A percentile compares a stretch with the other conserved stretches of the same genome.
Conservation (phyloP, 2,888 invertebrate genomes). For the Psylliodes chrysocephalus region DNA sequence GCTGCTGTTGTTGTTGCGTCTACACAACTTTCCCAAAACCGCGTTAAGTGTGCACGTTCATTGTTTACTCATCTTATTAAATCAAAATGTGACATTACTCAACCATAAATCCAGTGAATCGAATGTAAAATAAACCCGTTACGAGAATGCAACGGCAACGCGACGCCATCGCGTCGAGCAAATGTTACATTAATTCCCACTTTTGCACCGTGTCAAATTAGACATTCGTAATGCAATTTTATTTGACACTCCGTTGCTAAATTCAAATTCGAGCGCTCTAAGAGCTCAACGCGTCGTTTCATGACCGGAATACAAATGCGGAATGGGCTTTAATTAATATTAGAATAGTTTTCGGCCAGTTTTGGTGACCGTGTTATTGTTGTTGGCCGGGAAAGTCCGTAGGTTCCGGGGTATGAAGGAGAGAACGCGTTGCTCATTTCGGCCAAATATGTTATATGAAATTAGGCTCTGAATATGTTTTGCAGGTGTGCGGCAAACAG, state of each 20-base stretch:
- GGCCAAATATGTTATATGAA: no score
- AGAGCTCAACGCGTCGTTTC: conserved; percentile 10
- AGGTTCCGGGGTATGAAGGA: no score
- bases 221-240: conserved; percentile 32
- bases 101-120: conserved; percentile 25
- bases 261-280: conserved; percentile 16
- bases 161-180: neutral
- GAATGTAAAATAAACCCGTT: conserved; percentile 14
- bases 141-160: neutral
- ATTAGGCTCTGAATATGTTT: no score
- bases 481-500: no score
- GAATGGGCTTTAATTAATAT: conserved; percentile 14
- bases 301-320: conserved; percentile 13
- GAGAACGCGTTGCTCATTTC: no score
- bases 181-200: conserved; percentile 24
- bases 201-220: conserved; percentile 26
- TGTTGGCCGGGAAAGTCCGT: no score
- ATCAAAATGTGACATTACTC: conserved; percentile 35
- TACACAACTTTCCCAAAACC: conserved; percentile 16
- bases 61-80: conserved; percentile 40
- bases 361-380: conserved; percentile 14
- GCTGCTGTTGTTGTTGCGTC: no score
- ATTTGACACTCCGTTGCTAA: conserved; percentile 18
- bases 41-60: conserved; percentile 23
- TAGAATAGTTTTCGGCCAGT: neutral